Evolutionary conservation across 2,113 vertebrate genomes (phyloP).

Genomic region (Rhynchopsitta pachyrhyncha): DNA sequence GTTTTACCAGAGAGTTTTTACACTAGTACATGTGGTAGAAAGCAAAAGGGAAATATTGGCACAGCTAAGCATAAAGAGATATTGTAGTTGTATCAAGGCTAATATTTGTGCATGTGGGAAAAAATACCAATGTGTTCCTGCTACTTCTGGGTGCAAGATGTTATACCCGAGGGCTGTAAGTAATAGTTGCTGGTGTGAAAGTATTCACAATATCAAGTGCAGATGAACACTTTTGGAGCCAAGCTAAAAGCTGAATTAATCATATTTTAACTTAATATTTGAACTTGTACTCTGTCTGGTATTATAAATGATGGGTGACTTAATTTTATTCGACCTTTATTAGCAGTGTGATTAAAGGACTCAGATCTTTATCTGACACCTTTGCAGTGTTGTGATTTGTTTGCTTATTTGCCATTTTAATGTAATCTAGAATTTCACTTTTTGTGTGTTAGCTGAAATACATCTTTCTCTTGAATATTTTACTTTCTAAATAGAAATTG

Average conservation of each 20-base stretch:
- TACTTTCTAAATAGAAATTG: neutral
- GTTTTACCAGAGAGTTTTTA: constrained; percentile 21
- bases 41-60: constrained; percentile 5
- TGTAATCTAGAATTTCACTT: neutral
- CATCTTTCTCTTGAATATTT: neutral
- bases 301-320: neutral
- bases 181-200: constrained; percentile 59
- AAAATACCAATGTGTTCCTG: neutral
- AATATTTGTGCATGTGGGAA: constrained; percentile 14
- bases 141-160: constrained; percentile 61
- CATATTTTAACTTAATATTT: constrained; percentile 11
- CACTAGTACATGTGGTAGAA: neutral
- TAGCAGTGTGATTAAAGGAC: neutral
- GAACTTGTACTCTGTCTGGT: neutral
- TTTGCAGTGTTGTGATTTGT: neutral
- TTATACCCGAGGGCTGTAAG: constrained; percentile 57
- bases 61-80: neutral
- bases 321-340: neutral
- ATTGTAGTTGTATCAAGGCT: constrained; percentile 11
- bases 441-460: neutral
- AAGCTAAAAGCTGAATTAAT: constrained; percentile 30
- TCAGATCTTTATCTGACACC: neutral
- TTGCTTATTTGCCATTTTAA: neutral
- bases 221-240: constrained; percentile 15
- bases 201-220: constrained; percentile 49